Evolutionary conservation across 2,888 invertebrate species (phyloP).

Genomic region (Drosophila nigricruria): DNA sequence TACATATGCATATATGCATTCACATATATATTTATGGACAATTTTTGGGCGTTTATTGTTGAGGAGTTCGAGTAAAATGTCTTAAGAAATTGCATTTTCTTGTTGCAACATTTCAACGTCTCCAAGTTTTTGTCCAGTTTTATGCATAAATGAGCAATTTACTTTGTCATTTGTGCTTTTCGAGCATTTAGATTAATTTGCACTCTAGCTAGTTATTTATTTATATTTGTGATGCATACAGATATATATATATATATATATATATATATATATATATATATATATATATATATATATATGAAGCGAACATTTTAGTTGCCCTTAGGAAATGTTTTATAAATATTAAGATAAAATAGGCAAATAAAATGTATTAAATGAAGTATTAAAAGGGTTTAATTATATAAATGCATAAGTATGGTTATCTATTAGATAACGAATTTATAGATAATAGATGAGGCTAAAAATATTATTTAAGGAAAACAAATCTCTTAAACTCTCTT

Average conservation of each 20-base stretch:
- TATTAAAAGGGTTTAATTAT: neutral
- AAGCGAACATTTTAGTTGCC: neutral
- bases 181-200: constrained; percentile 37
- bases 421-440: neutral
- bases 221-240: constrained; percentile 9
- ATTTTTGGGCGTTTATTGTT: constrained; percentile 15
- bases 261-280: too few species aligned
- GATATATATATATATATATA: neutral
- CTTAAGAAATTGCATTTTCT: constrained; percentile 77
- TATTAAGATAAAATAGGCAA: neutral
- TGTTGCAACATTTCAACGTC: constrained; percentile 51
- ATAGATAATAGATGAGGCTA: neutral
- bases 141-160: constrained; percentile 72
- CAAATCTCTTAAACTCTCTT: too few species aligned
- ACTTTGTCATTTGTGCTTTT: constrained; percentile 45
- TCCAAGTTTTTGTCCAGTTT: constrained; percentile 20
- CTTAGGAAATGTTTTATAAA: neutral
- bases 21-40: constrained; percentile 1
- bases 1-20: neutral
- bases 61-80: constrained; percentile 50
- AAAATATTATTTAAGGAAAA: too few species aligned
- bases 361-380: neutral
- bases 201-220: constrained; percentile 23
- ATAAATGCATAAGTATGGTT: too few species aligned
- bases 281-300: neutral